phyloP scores from a whole-genome alignment of 92 coral and sea anemone species.

The Umimayanthus chanpuru region DNA sequence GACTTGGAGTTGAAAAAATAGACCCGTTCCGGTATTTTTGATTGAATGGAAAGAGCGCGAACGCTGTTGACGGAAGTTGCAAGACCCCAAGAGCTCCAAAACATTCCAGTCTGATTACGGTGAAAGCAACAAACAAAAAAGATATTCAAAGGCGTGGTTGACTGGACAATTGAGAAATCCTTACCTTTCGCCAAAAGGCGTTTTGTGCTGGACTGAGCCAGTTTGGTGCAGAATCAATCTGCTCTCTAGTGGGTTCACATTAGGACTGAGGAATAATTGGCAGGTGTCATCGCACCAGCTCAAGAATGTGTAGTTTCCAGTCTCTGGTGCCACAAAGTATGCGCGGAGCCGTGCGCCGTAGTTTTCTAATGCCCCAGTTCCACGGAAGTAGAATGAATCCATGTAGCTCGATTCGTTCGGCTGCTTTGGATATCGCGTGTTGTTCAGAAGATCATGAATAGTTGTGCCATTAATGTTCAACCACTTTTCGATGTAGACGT shows the following conservation, averaged over 20 bases:
- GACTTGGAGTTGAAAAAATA: too few relatives aligned
- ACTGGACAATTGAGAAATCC: not conserved
- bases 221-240: not conserved
- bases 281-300: slow-evolving; percentile 40
- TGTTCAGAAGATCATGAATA: not conserved
- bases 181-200: not conserved
- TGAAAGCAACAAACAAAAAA: too few relatives aligned
- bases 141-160: not conserved
- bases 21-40: too few relatives aligned
- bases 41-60: too few relatives aligned
- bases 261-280: slow-evolving; percentile 22
- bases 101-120: not conserved
- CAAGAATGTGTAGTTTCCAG: slow-evolving; percentile 32
- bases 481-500: slow-evolving; percentile 36
- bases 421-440: not conserved
- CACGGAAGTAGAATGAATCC: not conserved
- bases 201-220: not conserved
- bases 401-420: slow-evolving; percentile 5
- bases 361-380: not conserved
- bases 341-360: slow-evolving; percentile 33
- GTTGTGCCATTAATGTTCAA: not conserved
- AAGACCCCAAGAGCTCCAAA: too few relatives aligned
- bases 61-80: too few relatives aligned
- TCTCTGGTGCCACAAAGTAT: slow-evolving; percentile 41
- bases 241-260: slow-evolving; percentile 11